phyloP scores from a whole-genome alignment of 2,888 invertebrate species.

The Altica lythri region DNA sequence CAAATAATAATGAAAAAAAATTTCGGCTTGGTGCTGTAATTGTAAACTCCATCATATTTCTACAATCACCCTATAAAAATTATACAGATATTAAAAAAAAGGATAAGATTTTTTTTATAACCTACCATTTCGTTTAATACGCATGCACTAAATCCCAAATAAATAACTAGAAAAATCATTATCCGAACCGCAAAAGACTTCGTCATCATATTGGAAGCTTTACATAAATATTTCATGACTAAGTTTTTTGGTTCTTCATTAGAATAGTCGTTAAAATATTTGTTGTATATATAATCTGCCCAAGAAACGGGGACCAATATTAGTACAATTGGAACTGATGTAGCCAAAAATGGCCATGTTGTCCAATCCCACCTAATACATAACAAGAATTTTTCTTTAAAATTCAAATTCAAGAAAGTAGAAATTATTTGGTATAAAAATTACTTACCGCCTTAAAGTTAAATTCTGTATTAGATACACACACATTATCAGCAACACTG shows the following conservation, averaged over 20 bases:
- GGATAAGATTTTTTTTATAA: constrained; percentile 6
- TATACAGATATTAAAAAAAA: background rate
- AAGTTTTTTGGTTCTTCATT: constrained; percentile 62
- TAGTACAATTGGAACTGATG: constrained; percentile 59
- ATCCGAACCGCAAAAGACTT: constrained; percentile 67
- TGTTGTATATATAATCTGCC: constrained; percentile 62
- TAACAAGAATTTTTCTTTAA: too few species aligned
- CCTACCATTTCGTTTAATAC: constrained; percentile 69
- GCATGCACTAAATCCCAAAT: constrained; percentile 66
- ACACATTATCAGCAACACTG: constrained; percentile 64
- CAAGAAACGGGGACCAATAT: constrained; percentile 72
- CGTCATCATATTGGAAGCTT: constrained; percentile 66
- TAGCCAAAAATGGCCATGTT: constrained; percentile 59
- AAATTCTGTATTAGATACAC: constrained; percentile 67
- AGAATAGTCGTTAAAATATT: constrained; percentile 50
- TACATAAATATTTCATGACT: constrained; percentile 63
- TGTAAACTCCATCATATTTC: constrained; percentile 16
- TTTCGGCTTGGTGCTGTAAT: background rate
- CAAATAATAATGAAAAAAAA: background rate
- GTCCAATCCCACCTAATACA: constrained; percentile 49
- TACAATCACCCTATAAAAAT: constrained; percentile 41
- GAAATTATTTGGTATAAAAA: background rate
- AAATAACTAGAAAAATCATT: constrained; percentile 69
- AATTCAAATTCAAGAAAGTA: background rate
- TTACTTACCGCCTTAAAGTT: constrained; percentile 61